Base-by-base conservation (phyloP, 2,888 invertebrate genomes). In the Boloria euphrosyne region DNA sequence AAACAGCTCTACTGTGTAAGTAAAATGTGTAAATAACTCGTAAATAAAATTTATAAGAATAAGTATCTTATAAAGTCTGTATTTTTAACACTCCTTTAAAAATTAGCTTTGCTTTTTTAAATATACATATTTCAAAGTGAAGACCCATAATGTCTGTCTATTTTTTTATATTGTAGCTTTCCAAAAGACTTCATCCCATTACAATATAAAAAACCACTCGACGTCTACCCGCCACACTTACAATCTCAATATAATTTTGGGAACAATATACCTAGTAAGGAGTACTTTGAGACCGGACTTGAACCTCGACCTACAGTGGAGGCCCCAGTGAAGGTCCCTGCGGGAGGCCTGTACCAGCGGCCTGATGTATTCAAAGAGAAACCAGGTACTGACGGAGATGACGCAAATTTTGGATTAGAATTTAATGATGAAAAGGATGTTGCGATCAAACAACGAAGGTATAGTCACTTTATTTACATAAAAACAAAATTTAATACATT, bases 321-420 rank as follows among this genome's bases (percentile, higher is more conserved):
- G 65, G 77, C 79, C 0, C 86, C 89, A 0, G 76, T 82, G 14
- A 82, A 75, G 49, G 70, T 76, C 3, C 76, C 76, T 6, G 91
- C 90, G 0, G 91, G 91, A 1, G 88, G 87, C 0, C 73, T 90
- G 0, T 92, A 92, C 71, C 79, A 83, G 68, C 77, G 80, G 0
- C 82, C 84, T 0, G 83, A 83, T 5, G 75, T 84, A 0, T 89
- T 88, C 55, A 85, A 80, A 47, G 84, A 82, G 1, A 85, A 80
- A 18, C 86, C 88, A 3, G 73, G 69, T 10, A 65, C 73, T 4
- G 72, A 73, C 1, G 71, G 71, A 16, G 61, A 67, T n/a, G 63
- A 62, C 47, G 62, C 65, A 13, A 55, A 67, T 31, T 70, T 65
- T 54, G 71, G 66, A 6, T 43, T 70, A 22, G 62, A 67, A 2